phyloP scores from a whole-genome alignment of 2,113 vertebrate species.

The Sapayoa aenigma region DNA sequence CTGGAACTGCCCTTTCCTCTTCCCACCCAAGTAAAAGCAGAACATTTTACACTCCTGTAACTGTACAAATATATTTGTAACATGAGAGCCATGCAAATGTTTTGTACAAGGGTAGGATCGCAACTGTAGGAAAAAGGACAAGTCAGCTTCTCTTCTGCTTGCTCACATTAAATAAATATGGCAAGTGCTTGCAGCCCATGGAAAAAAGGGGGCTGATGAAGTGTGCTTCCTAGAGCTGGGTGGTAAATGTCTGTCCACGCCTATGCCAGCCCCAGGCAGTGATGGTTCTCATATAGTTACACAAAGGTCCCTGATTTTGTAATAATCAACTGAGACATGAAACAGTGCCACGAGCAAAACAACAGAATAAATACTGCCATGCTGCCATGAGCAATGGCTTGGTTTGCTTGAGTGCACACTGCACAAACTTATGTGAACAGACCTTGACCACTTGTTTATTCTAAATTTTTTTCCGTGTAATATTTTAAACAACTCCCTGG shows the following conservation, averaged over 20 bases:
- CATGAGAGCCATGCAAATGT: not conserved
- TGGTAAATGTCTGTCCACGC: not conserved
- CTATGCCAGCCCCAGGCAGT: not conserved
- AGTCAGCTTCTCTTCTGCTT: not conserved
- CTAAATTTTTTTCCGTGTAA: not conserved
- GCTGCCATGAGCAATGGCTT: not conserved
- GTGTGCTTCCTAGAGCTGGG: not conserved
- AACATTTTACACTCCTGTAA: not conserved
- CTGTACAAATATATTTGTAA: not conserved
- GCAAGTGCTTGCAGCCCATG: not conserved
- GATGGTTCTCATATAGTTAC: not conserved
- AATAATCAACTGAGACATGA: not conserved
- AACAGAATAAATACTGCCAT: not conserved
- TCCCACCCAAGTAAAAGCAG: not conserved
- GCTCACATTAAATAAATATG: not conserved
- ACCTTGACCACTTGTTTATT: not conserved
- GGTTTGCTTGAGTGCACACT: not conserved
- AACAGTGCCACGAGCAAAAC: not conserved
- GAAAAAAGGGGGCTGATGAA: not conserved
- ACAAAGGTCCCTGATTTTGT: not conserved
- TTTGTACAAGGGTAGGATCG: not conserved
- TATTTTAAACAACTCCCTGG: not conserved
- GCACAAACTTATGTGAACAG: not conserved
- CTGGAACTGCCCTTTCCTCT: not conserved
- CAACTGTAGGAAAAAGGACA: not conserved